phyloP scores from a whole-genome alignment of 2,113 vertebrate genomes.

The Ahaetulla prasina region DNA sequence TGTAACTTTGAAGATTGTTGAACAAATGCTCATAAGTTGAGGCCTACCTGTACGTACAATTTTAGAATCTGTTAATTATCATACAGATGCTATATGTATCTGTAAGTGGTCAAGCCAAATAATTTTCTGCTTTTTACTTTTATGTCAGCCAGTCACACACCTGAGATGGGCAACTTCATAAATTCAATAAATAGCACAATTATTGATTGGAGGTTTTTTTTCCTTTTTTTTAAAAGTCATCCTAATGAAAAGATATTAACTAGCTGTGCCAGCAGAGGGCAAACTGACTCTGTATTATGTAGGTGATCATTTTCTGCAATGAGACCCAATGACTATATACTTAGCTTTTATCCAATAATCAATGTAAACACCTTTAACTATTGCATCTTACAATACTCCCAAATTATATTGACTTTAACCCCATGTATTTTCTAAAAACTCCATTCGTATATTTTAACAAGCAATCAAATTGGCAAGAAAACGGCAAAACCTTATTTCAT shows the following conservation, averaged over 20 bases:
- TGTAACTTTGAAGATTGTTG: background rate
- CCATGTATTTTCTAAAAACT: constrained; percentile 26
- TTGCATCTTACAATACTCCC: constrained; percentile 1
- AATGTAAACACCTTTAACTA: constrained; percentile 28
- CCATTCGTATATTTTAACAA: constrained; percentile 19
- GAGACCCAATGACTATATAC: constrained; percentile 8
- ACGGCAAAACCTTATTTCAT: background rate
- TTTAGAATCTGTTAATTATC: background rate
- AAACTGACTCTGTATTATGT: constrained; percentile 61
- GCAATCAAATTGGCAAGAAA: constrained; percentile 39
- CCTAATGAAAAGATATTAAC: constrained; percentile 40
- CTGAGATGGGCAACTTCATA: background rate
- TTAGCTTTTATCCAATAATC: constrained; percentile 47
- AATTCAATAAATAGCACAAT: background rate
- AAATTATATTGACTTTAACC: constrained; percentile 32
- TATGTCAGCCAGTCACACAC: background rate
- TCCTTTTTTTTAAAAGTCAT: background rate
- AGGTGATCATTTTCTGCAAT: background rate
- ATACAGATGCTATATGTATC: background rate
- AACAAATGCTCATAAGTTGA: background rate
- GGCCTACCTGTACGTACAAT: background rate
- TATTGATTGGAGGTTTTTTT: background rate
- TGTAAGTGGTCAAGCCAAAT: background rate
- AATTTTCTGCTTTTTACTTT: background rate
- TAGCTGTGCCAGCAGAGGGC: constrained; percentile 73